phyloP scores from a whole-genome alignment of 2,113 vertebrate species.

The Sigmodon hispidus region DNA sequence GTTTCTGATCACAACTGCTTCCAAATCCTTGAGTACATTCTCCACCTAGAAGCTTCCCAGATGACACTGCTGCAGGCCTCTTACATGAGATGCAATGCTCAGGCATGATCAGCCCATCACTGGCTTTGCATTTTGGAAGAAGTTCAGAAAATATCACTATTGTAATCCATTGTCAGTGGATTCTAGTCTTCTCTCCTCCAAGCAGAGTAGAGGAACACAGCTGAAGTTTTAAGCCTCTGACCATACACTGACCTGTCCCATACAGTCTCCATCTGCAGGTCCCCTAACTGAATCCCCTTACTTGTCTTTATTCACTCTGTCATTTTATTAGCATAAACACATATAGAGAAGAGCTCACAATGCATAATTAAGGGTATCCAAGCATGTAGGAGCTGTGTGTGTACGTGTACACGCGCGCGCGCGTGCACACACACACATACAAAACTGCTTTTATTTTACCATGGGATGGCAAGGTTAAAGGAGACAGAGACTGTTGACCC shows the following conservation, averaged over 20 bases:
- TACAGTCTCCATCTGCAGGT: neutral
- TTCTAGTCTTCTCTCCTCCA: neutral
- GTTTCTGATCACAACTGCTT: too few species aligned
- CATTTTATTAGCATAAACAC: neutral
- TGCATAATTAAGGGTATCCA: neutral
- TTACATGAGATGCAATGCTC: too few species aligned
- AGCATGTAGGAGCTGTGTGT: accelerated
- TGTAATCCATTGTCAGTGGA: neutral
- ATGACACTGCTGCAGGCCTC: neutral
- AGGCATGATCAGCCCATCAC: too few species aligned
- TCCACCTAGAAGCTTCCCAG: neutral
- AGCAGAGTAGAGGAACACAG: neutral
- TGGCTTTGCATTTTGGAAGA: neutral
- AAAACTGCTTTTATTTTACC: neutral
- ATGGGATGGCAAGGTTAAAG: neutral
- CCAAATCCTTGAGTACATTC: too few species aligned
- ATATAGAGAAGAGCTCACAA: accelerated
- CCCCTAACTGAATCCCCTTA: neutral
- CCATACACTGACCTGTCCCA: neutral
- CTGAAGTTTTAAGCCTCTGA: neutral
- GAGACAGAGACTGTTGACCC: neutral
- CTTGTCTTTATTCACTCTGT: neutral
- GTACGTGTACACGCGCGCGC: too few species aligned
- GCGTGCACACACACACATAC: too few species aligned
- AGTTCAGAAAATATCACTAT: neutral